Evolutionary conservation across 2,113 vertebrate genomes (phyloP), one percentile per base, ranked within the genome.

Genomic region (Callionymus lyra): DNA sequence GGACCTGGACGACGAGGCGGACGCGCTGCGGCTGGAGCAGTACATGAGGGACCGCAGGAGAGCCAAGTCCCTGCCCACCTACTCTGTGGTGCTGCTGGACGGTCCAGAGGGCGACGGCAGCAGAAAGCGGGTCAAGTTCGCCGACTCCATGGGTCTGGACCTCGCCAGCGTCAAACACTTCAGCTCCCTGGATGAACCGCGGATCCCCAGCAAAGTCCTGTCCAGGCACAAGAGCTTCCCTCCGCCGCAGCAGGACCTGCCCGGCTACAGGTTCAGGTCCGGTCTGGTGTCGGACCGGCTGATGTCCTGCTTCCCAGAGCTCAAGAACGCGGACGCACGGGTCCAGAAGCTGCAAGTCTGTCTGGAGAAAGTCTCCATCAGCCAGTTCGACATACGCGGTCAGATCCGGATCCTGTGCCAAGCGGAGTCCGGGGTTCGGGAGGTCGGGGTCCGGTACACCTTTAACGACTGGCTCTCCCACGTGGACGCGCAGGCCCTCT

Each of bases 61-160:
- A 55, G 85, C 83, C 1, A 53, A 43, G 27, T 83, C 84, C 10
- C 73, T 85, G 50, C 80, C 85, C 9, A 77, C 80, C 0, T 77
- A 45, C 63, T 66, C 65, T 1, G 75, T 46, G 6, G 56, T 48
- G 4, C 69, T 82, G 32, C 72, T 68, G 19, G 58, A 50, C 32
- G 63, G 49, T 1, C 27, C 38, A 0, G 2, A 16, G 4, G 63
- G 34, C 2, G 12, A 58, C 1, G 72, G 74, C 62, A 84, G 75
- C 50, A 82, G 87, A 56, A 94, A 94, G 74, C 79, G 84, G 13
- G 93, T 96, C 12, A 87, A 87, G 74, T 96, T 96, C 65, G 93
- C 92, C 0, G 93, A 96, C 76, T 65, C 90, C 0, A 16, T 92
- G 68, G 93, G 92, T 1, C 76, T 93, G 53, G 77, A 59, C 53